These are phyloP conservation scores for Hydrocynus forskahlii DNA, from an alignment of 2,797 vertebrate genomes.

Conservation along the genomic window DNA sequence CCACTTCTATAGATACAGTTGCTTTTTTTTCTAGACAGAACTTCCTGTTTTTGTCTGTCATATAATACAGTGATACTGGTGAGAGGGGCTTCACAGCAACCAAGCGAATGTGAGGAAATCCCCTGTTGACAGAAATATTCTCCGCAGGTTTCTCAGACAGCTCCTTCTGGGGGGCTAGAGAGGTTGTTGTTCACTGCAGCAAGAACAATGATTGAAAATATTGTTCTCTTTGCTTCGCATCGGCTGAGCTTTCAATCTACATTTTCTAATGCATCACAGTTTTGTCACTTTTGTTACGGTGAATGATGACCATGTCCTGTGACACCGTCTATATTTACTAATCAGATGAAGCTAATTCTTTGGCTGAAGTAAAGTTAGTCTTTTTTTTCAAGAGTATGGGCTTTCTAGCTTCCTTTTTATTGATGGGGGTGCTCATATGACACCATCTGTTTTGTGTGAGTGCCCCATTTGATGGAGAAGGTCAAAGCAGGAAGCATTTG, in stretches of 20 bases:
- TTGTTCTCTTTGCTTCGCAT: not conserved
- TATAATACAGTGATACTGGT: slow-evolving; percentile 28
- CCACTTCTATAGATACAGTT: not conserved
- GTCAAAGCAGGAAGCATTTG: slow-evolving; percentile 17
- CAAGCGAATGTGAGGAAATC: slow-evolving; percentile 40
- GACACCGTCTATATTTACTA: not conserved
- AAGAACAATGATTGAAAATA: not conserved
- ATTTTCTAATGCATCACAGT: too few relatives aligned
- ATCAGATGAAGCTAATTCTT: too few relatives aligned
- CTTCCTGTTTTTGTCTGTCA: slow-evolving; percentile 47
- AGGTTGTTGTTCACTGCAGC: not conserved
- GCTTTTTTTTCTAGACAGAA: slow-evolving; percentile 4
- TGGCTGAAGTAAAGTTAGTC: too few relatives aligned
- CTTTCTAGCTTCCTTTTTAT: not conserved
- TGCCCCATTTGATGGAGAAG: not conserved
- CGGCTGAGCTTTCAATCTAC: too few relatives aligned
- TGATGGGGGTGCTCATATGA: not conserved
- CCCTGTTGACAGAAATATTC: slow-evolving; percentile 44
- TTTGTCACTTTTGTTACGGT: too few relatives aligned
- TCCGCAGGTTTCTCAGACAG: slow-evolving; percentile 1
- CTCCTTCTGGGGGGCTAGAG: not conserved
- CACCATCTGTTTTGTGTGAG: not conserved
- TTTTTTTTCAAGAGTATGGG: not conserved
- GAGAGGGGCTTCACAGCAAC: slow-evolving; percentile 24
- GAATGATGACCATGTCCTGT: too few relatives aligned